A percentile compares a stretch with the other conserved stretches of the same genome.
Evolutionary conservation across 2,888 invertebrate genomes (phyloP).

Genomic region (Vannuccia rotundouncinata): DNA sequence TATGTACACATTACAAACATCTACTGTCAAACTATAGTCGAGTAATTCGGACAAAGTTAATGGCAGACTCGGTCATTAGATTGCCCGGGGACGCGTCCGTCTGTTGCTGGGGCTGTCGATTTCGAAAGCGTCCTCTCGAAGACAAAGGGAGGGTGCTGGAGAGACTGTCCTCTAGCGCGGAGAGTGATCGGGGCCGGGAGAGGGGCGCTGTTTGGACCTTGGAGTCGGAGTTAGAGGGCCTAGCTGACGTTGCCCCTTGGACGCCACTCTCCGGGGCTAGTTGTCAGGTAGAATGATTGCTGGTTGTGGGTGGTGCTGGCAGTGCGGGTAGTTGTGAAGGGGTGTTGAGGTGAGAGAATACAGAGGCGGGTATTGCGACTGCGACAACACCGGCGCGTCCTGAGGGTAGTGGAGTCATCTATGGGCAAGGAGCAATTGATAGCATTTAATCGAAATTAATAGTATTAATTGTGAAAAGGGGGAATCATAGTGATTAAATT

Average conservation of each 20-base stretch:
- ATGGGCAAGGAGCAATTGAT: not conserved
- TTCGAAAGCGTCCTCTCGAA: not conserved
- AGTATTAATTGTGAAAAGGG: too few relatives aligned
- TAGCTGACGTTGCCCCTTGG: too few relatives aligned
- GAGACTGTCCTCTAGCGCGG: not conserved
- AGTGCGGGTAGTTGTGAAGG: not conserved
- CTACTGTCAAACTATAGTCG: not conserved
- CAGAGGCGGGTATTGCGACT: slow-evolving; percentile 10
- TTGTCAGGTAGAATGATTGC: not conserved
- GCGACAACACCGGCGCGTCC: slow-evolving; percentile 73
- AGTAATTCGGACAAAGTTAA: not conserved
- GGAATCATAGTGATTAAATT: too few relatives aligned
- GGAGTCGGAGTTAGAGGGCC: not conserved
- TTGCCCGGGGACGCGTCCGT: not conserved
- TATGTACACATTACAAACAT: not conserved
- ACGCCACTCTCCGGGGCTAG: not conserved
- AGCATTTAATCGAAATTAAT: too few relatives aligned
- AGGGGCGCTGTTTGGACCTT: not conserved
- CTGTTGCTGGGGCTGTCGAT: not conserved
- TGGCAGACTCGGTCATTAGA: not conserved
- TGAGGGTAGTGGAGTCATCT: slow-evolving; percentile 65
- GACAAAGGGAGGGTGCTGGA: not conserved
- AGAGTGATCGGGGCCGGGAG: not conserved
- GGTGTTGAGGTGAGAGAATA: not conserved
- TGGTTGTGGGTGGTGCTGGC: not conserved